Conservation (phyloP, 2,797 vertebrate species). For the Moxostoma hubbsi region DNA sequence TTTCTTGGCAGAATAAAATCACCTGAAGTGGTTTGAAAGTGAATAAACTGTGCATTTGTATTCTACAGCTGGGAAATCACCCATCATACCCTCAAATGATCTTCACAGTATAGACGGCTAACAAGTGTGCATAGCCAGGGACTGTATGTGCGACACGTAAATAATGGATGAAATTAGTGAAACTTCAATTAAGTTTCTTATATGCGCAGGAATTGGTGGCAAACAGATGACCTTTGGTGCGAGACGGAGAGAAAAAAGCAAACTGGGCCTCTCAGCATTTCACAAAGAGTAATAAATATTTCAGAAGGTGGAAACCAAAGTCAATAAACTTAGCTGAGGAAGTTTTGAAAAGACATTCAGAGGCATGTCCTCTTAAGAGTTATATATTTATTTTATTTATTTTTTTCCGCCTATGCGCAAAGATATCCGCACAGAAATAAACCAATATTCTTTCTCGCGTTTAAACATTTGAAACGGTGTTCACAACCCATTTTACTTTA, state of each 20-base stretch:
- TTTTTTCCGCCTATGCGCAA: neutral
- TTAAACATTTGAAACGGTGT: neutral
- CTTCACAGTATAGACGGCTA: conserved; percentile 44
- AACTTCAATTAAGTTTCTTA: conserved; percentile 76
- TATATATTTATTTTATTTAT: neutral
- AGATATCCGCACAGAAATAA: neutral
- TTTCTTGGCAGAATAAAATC: conserved; percentile 44
- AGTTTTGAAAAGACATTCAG: conserved; percentile 5
- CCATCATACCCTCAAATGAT: conserved; percentile 59
- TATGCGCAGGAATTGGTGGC: conserved; percentile 69
- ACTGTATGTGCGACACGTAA: neutral
- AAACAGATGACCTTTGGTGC: conserved; percentile 55
- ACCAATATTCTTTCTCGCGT: neutral
- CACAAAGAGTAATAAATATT: too few species aligned
- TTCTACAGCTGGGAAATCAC: conserved; percentile 47
- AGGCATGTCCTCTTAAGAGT: conserved; percentile 8
- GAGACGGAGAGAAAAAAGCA: conserved; percentile 57
- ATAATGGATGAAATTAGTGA: conserved; percentile 70
- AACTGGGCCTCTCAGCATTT: conserved; percentile 61
- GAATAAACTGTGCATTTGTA: conserved; percentile 43
- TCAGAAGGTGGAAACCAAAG: neutral
- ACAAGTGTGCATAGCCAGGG: conserved; percentile 14
- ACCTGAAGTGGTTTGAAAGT: conserved; percentile 27
- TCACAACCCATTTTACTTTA: too few species aligned
- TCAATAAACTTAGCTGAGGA: conserved; percentile 47